Conservation (phyloP, 2,888 invertebrate species). For the Parnassius apollo region DNA sequence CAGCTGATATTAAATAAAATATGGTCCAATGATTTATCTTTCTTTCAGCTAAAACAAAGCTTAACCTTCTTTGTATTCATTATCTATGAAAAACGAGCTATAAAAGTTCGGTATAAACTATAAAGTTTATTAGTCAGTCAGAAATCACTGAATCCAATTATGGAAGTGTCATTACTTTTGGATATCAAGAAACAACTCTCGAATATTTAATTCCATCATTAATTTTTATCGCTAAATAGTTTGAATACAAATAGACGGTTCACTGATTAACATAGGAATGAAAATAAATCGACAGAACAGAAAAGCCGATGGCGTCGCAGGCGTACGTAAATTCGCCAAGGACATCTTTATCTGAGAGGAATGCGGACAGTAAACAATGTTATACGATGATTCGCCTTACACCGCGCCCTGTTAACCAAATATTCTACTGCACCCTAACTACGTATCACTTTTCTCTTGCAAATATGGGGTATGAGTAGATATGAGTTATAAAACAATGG, state of each 20-base stretch:
- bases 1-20: too few species aligned
- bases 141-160: neutral
- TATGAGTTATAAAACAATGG: too few species aligned
- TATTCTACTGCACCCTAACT: slow-evolving; percentile 23
- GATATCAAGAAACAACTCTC: slow-evolving; percentile 9
- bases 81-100: too few species aligned
- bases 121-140: neutral
- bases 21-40: too few species aligned
- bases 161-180: neutral
- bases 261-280: slow-evolving; percentile 47
- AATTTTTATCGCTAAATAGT: slow-evolving; percentile 14
- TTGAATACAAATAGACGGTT: slow-evolving; percentile 14
- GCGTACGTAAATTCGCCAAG: slow-evolving; percentile 71
- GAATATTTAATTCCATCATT: slow-evolving; percentile 19
- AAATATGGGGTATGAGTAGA: neutral
- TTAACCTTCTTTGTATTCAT: too few species aligned
- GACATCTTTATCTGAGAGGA: slow-evolving; percentile 77
- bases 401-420: slow-evolving; percentile 51
- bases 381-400: slow-evolving; percentile 55
- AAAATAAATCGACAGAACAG: slow-evolving; percentile 48
- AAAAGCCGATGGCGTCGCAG: slow-evolving; percentile 41
- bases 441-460: slow-evolving; percentile 26
- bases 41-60: too few species aligned
- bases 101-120: neutral
- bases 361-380: slow-evolving; percentile 75